Base-by-base conservation (phyloP, 2,888 invertebrate genomes). In the Eulithis prunata region DNA sequence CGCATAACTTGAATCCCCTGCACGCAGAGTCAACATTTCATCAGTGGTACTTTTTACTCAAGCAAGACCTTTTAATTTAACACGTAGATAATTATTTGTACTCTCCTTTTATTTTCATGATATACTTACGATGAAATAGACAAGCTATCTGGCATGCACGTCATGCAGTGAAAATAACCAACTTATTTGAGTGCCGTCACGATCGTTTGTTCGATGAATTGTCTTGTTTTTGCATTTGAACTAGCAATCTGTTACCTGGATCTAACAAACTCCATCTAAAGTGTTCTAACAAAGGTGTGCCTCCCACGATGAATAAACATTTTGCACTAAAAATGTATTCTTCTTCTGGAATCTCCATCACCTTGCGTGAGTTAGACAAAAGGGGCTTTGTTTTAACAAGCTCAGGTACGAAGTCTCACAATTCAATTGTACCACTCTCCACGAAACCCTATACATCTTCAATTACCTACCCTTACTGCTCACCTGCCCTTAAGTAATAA, bases 231-330 rank as follows among this genome's bases (percentile, higher is more conserved):
- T 38, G 7, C 36, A 43, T 53, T 66, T 74, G 73, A 77, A 82
- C 85, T 87, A 88, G 86, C 84, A 87, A 87, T 86, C 87, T 89
- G 87, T 87, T 83, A 76, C 78, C 73, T 74, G 77, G 5, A 49
- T 46, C 54, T 61, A 52, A 57, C 36, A 59, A 69, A 67, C 66
- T 51, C 13, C 63, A 54, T 41, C 28, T 57, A 60, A 64, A 49
- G 57, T 61, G 36, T 46, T 64, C n/a, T 55, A 57, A 68, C 68
- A 78, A 73, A 74, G 71, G 73, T 73, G 62, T 64, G 68, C 88
- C 89, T 78, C 90, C 89, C 87, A 89, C 84, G 83, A 79, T 64
- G 88, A 74, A 71, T 73, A 75, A 78, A 80, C 71, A 69, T 73
- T 71, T 71, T 63, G 62, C 67, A 73, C 68, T 72, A 72, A 76